These are phyloP conservation scores for Caenorhabditis briggsae DNA, from an alignment of 1,140 invertebrate genomes.

Conservation along the genomic window DNA sequence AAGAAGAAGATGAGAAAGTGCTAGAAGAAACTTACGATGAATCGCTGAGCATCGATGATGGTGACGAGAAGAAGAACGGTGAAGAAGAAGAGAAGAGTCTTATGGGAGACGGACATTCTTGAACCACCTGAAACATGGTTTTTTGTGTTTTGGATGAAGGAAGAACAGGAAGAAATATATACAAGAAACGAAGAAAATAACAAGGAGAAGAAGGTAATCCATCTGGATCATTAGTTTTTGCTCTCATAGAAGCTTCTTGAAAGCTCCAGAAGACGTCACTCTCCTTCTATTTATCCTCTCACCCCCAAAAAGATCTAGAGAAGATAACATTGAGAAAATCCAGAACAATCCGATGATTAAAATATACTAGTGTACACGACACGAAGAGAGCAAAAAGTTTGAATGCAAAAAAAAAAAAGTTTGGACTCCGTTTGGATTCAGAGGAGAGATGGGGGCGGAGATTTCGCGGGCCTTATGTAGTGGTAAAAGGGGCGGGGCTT, in stretches of 20 bases:
- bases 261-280: not conserved
- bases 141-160: not conserved
- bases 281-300: no score
- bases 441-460: not conserved
- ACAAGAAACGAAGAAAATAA: not conserved
- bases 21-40: slow-evolving; percentile 25
- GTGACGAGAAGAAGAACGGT: slow-evolving; percentile 39
- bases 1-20: no score
- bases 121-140: not conserved
- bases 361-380: no score
- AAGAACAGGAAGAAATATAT: not conserved
- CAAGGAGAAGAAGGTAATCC: slow-evolving; percentile 6
- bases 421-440: no score
- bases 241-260: not conserved
- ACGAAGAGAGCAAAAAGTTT: no score
- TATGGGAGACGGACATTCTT: not conserved
- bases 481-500: no score
- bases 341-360: no score
- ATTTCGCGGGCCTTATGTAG: not conserved
- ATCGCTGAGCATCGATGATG: slow-evolving; percentile 29
- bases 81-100: slow-evolving; percentile 31
- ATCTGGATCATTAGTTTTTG: not conserved
- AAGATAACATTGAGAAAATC: no score
- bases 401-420: no score
- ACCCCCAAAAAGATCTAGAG: no score